phyloP scores from a whole-genome alignment of 2,888 invertebrate genomes.

The Drosophila diplacantha region DNA sequence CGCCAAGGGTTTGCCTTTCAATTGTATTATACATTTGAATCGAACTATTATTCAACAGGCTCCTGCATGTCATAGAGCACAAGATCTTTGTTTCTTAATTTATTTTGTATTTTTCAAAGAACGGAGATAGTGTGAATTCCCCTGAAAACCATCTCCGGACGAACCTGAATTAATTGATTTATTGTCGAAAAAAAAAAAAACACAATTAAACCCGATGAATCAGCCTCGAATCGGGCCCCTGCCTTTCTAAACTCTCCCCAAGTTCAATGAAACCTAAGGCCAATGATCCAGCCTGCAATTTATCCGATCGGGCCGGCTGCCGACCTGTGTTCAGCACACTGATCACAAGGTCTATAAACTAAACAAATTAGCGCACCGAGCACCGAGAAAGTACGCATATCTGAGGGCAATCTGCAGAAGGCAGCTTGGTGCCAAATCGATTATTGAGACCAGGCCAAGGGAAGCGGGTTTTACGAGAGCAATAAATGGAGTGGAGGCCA shows the following conservation, averaged over 20 bases:
- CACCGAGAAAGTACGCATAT: slow-evolving; percentile 4
- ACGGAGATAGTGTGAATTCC: background rate
- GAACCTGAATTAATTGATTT: background rate
- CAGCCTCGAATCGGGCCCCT: background rate
- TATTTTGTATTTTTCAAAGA: background rate
- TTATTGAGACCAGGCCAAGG: slow-evolving; percentile 43
- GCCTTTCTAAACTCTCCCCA: slow-evolving; percentile 24
- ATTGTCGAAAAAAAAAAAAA: background rate
- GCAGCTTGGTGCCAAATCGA: slow-evolving; percentile 56
- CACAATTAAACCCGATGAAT: slow-evolving; percentile 1
- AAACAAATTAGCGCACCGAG: slow-evolving; percentile 49
- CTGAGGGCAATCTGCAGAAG: slow-evolving; percentile 28
- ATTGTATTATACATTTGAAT: background rate
- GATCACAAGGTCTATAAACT: slow-evolving; percentile 42
- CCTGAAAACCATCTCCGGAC: background rate
- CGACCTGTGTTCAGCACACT: slow-evolving; percentile 8
- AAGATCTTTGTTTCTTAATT: background rate
- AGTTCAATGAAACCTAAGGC: slow-evolving; percentile 48
- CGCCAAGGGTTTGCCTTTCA: background rate
- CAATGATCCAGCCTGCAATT: slow-evolving; percentile 30
- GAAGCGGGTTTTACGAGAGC: slow-evolving; percentile 55
- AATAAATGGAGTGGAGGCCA: slow-evolving; percentile 49
- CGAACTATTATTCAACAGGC: background rate
- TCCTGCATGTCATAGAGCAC: too few species aligned
- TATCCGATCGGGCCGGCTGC: slow-evolving; percentile 32